Evolutionary conservation across 2,797 vertebrate species (phyloP).

Genomic region (Gymnothorax javanicus): DNA sequence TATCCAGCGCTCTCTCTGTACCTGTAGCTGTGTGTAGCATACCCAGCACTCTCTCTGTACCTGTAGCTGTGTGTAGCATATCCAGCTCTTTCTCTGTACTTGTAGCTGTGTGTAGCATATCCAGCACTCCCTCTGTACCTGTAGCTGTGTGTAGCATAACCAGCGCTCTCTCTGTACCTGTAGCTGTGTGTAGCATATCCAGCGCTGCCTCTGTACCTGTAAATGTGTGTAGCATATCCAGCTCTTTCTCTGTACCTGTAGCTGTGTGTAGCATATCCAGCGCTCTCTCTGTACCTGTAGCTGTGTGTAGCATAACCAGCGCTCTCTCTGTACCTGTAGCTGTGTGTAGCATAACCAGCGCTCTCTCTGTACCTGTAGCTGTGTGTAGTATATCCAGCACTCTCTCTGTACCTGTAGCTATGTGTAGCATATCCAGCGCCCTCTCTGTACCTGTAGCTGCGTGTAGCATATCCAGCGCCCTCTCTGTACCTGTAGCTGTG

Average conservation of each 20-base stretch:
- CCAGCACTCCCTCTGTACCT: slow-evolving; percentile 64
- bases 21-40: neutral
- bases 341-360: too few species aligned
- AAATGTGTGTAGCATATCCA: too few species aligned
- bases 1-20: neutral
- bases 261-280: too few species aligned
- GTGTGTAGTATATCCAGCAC: slow-evolving; percentile 34
- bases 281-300: too few species aligned
- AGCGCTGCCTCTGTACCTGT: too few species aligned
- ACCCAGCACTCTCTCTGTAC: too few species aligned
- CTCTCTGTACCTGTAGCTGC: slow-evolving; percentile 74
- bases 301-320: neutral
- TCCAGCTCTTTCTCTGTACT: too few species aligned
- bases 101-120: too few species aligned
- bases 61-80: too few species aligned
- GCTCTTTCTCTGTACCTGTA: too few species aligned
- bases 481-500: neutral
- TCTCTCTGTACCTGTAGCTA: slow-evolving; percentile 45
- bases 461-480: slow-evolving; percentile 43
- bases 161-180: slow-evolving; percentile 65
- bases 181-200: neutral
- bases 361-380: too few species aligned
- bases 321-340: neutral
- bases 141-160: slow-evolving; percentile 76
- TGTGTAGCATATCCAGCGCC: too few species aligned